phyloP scores from a whole-genome alignment of 92 coral and sea anemone genomes.

The Porites lobata region DNA sequence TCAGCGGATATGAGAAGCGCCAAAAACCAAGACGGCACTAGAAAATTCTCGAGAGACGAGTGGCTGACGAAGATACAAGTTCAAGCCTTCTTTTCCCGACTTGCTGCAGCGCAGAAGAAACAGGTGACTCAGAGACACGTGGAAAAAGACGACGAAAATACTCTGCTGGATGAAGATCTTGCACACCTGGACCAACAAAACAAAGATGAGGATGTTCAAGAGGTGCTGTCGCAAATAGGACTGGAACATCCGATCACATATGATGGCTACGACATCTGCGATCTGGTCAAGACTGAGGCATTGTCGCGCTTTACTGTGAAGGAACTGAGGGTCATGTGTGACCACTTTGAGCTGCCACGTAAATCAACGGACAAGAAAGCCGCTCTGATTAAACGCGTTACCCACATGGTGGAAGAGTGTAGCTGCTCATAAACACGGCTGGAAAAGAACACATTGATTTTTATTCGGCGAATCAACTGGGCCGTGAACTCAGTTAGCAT shows the following conservation, averaged over 20 bases:
- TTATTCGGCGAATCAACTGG: neutral
- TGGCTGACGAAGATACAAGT: too few relatives aligned
- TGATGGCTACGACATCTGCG: constrained; percentile 31
- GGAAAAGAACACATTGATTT: neutral
- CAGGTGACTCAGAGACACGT: neutral
- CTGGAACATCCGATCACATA: constrained; percentile 38
- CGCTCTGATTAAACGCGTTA: constrained; percentile 26
- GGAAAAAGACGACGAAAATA: constrained; percentile 10
- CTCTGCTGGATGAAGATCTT: constrained; percentile 3
- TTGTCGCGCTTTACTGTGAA: constrained; percentile 34
- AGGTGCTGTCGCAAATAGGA: constrained; percentile 45
- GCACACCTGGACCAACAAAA: neutral
- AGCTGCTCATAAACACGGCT: constrained; percentile 32
- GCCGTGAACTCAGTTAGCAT: too few relatives aligned
- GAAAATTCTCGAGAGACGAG: too few relatives aligned
- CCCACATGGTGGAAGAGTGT: constrained; percentile 40
- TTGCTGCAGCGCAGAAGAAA: neutral
- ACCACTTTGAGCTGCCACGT: constrained; percentile 28
- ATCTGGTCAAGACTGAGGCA: neutral
- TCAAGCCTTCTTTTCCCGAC: too few relatives aligned
- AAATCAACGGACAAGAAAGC: constrained; percentile 21
- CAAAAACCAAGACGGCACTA: too few relatives aligned
- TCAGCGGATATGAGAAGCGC: constrained; percentile 61
- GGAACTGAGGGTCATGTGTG: constrained; percentile 36
- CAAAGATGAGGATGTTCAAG: constrained; percentile 29